phyloP scores from a whole-genome alignment of 2,113 vertebrate species.

The Archilochus colubris region DNA sequence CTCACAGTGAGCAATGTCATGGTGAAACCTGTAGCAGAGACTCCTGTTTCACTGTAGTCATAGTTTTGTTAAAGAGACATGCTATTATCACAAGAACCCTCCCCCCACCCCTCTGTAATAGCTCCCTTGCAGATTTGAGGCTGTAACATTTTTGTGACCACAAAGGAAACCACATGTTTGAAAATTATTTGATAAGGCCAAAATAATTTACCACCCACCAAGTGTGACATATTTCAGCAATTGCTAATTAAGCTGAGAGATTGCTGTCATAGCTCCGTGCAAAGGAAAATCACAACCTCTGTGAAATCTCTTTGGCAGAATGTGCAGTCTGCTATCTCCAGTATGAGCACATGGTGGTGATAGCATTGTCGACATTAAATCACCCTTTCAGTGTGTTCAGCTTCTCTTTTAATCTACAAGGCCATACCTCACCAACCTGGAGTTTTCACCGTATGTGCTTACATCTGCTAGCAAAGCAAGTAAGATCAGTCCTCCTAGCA shows the following conservation, averaged over 20 bases:
- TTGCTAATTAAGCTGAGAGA: conserved; percentile 14
- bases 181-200: conserved; percentile 23
- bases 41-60: neutral
- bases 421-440: neutral
- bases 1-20: neutral
- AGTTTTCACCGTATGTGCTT: neutral
- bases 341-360: neutral
- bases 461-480: neutral
- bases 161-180: neutral
- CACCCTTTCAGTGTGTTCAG: neutral
- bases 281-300: conserved; percentile 8
- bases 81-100: neutral
- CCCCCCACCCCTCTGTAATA: neutral
- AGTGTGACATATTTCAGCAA: conserved; percentile 6
- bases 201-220: conserved; percentile 36
- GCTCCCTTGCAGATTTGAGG: neutral
- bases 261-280: neutral
- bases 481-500: neutral
- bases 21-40: neutral
- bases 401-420: neutral
- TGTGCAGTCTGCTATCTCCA: neutral
- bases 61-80: neutral
- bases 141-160: conserved; percentile 5
- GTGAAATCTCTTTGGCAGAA: conserved; percentile 1
- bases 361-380: neutral